Conservation (phyloP, 1,140 invertebrate species). For the Dreissena rostriformis region DNA sequence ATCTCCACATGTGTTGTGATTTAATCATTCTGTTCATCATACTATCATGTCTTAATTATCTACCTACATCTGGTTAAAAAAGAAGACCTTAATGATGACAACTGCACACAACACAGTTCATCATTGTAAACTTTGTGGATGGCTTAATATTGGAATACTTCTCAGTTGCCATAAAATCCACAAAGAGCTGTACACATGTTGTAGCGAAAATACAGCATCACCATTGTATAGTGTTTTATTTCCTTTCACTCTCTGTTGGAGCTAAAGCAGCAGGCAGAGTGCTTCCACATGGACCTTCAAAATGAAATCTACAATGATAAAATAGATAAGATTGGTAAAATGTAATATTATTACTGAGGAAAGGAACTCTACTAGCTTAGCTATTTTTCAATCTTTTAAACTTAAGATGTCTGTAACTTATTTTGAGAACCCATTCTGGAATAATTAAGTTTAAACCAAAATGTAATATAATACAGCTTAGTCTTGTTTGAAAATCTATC, state of each 20-base stretch:
- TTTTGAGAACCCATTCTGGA: background rate
- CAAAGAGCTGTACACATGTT: background rate
- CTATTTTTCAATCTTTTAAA: background rate
- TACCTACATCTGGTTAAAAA: too few relatives aligned
- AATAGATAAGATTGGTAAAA: background rate
- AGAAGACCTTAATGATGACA: too few relatives aligned
- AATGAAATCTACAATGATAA: constrained; percentile 85
- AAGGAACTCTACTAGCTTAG: background rate
- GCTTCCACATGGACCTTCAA: constrained; percentile 88
- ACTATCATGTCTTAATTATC: too few relatives aligned
- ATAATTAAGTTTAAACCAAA: too few relatives aligned
- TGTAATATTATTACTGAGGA: background rate
- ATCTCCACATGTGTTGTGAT: too few relatives aligned
- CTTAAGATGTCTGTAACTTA: background rate
- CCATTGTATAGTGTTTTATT: background rate
- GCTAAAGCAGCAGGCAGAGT: constrained; percentile 87
- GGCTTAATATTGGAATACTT: too few relatives aligned
- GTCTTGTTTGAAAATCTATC: background rate
- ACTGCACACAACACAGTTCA: too few relatives aligned
- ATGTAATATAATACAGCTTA: background rate
- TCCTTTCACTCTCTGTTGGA: constrained; percentile 34
- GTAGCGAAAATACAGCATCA: background rate
- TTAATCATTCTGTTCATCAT: too few relatives aligned
- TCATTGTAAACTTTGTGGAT: too few relatives aligned
- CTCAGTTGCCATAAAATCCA: too few relatives aligned